Evolutionary conservation across 2,888 invertebrate genomes (phyloP), one percentile per base, ranked within the genome.

Genomic region (Yponomeuta malinellus): DNA sequence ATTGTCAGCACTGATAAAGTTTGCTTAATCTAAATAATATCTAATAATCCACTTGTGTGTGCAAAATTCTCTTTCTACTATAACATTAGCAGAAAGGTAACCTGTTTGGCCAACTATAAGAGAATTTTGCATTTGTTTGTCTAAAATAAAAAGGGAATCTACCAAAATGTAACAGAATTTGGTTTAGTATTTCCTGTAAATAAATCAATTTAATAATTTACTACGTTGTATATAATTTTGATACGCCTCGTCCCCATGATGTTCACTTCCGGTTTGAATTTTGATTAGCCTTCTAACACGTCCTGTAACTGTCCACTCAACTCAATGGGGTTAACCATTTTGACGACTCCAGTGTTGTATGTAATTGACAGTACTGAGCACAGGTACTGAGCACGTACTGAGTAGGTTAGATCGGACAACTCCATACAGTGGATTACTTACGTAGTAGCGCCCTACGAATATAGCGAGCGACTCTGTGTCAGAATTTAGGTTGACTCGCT

Each of bases 111-210:
- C 65, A 65, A 65, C 23, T 31, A 67, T 37, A 67, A 67, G 85
- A 82, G 84, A 85, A 84, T 85, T 87, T 84, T 86, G 83, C 81
- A 80, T 77, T 76, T 81, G 43, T 86, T 88, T 84, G 83, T 86
- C 87, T 82, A 83, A 84, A 87, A 85, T 84, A 81, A 59, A 59
- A 15, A 59, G 52, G 43, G 85, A 83, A 81, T 84, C 81, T 83
- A 81, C 81, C 82, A 80, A 86, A 85, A 82, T 82, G 74, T 81
- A 82, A 86, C 85, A 85, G 83, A 85, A 85, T 87, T 89, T 88
- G 89, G 88, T 89, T 90, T 83, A 87, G 85, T 87, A 89, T 90
- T 90, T 90, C 90, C 90, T 93, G 93, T 93, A 93, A 92, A 93
- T 93, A 93, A 92, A 92, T 85, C 83, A 81, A 83, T 83, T 83